A percentile compares a stretch with the other conserved stretches of the same genome.
Evolutionary conservation across 2,888 invertebrate genomes (phyloP).

Genomic region (Drosophila subquinaria): DNA sequence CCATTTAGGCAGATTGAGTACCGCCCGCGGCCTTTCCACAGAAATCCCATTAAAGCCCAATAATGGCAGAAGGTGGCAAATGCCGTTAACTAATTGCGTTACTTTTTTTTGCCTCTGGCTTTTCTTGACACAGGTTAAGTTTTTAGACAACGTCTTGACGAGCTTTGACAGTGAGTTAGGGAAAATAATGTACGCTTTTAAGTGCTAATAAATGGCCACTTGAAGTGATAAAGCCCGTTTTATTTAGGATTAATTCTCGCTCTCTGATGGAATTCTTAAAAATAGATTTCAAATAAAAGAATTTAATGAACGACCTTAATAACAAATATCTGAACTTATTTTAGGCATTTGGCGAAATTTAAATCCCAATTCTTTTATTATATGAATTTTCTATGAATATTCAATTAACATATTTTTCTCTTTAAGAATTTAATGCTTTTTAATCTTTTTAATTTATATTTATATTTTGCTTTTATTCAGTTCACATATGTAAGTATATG

Average conservation of each 20-base stretch:
- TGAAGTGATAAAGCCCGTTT: constrained; percentile 26
- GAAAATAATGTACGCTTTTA: not conserved
- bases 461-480: no score
- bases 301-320: no score
- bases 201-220: constrained; percentile 7
- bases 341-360: no score
- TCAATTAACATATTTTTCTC: no score
- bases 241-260: constrained; percentile 12
- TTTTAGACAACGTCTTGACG: constrained; percentile 11
- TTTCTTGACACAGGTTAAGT: constrained; percentile 16
- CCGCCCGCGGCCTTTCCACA: constrained; percentile 19
- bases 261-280: constrained; percentile 5
- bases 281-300: no score
- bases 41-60: constrained; percentile 50
- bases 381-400: no score
- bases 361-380: no score
- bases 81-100: constrained; percentile 59
- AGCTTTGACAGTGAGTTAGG: constrained; percentile 10
- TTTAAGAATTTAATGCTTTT: no score
- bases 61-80: constrained; percentile 30
- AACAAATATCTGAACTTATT: no score
- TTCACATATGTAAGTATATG: no score
- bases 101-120: constrained; percentile 15
- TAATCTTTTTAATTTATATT: no score
- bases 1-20: constrained; percentile 17